A percentile compares a stretch with the other conserved stretches of the same genome.
Evolutionary conservation across 1,140 invertebrate genomes (phyloP).

Genomic region (Popillia japonica): DNA sequence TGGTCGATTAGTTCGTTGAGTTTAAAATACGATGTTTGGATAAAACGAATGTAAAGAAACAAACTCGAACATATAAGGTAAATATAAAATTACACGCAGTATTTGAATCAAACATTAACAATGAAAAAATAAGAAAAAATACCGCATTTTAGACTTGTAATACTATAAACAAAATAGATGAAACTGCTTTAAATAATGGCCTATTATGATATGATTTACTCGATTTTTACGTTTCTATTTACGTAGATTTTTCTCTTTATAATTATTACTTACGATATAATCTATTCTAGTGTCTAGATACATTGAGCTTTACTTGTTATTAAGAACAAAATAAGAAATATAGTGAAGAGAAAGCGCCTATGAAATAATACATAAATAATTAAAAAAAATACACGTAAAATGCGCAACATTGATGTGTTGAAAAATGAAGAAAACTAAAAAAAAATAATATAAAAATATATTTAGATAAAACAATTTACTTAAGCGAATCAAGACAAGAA

Average conservation of each 20-base stretch:
- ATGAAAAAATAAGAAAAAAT: background rate
- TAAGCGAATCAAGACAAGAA: background rate
- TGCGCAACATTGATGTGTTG: constrained; percentile 28
- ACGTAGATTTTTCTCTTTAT: constrained; percentile 33
- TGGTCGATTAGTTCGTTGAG: constrained; percentile 36
- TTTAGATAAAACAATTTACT: constrained; percentile 31
- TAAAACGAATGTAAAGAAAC: no score
- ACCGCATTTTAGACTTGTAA: constrained; percentile 27
- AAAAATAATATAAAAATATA: constrained; percentile 33
- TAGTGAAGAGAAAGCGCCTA: background rate
- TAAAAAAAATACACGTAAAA: background rate
- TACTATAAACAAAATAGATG: constrained; percentile 22
- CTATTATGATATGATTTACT: constrained; percentile 13
- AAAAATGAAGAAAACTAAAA: constrained; percentile 12
- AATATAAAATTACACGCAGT: constrained; percentile 21
- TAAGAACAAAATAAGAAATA: background rate
- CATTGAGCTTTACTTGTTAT: constrained; percentile 45
- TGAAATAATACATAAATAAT: background rate
- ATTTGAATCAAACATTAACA: background rate
- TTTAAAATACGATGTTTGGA: constrained; percentile 10
- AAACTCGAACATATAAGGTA: background rate
- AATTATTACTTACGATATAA: constrained; percentile 26
- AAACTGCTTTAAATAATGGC: constrained; percentile 13
- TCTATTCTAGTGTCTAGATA: constrained; percentile 40
- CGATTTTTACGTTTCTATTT: constrained; percentile 32